Percentiles rank a stretch among this genome's conserved stretches.
Conservation (phyloP, 2,113 vertebrate species). For the Salvelinus sp. region DNA sequence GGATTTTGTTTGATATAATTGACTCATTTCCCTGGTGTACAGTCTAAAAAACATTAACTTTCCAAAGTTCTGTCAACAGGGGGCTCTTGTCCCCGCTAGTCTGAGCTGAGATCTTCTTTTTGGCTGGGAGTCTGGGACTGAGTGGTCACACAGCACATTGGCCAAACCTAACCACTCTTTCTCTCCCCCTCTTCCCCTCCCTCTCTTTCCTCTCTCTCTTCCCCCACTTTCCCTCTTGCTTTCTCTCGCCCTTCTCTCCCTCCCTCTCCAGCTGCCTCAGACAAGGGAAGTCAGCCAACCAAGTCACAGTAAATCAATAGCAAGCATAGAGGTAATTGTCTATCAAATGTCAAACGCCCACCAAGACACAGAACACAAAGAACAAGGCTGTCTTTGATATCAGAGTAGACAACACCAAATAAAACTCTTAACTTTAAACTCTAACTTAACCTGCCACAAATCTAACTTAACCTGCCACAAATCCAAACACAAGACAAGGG, state of each 20-base stretch:
- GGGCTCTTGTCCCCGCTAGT: conserved; percentile 10
- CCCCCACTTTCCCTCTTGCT: neutral
- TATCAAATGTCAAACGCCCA: conserved; percentile 29
- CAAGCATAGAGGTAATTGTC: conserved; percentile 42
- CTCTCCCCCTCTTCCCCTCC: neutral
- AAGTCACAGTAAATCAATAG: conserved; percentile 42
- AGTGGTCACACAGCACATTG: conserved; percentile 32
- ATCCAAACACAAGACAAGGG: neutral
- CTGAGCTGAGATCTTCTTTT: neutral
- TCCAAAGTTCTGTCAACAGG: conserved; percentile 16
- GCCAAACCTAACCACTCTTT: conserved; percentile 28
- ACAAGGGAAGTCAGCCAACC: conserved; percentile 25
- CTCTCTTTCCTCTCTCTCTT: conserved; percentile 19
- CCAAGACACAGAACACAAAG: conserved; percentile 15
- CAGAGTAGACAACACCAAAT: conserved; percentile 11
- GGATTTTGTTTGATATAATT: neutral
- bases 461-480: conserved; percentile 1
- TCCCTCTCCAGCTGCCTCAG: neutral
- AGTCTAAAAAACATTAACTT: neutral
- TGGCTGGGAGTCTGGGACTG: neutral
- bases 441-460: neutral
- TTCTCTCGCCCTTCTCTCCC: conserved; percentile 1
- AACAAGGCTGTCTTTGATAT: conserved; percentile 25
- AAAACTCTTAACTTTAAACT: neutral
- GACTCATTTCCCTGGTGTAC: neutral